A percentile compares a stretch with the other conserved stretches of the same genome.
phyloP scores from a whole-genome alignment of 2,113 vertebrate genomes.

The Psilopogon haemacephalus region DNA sequence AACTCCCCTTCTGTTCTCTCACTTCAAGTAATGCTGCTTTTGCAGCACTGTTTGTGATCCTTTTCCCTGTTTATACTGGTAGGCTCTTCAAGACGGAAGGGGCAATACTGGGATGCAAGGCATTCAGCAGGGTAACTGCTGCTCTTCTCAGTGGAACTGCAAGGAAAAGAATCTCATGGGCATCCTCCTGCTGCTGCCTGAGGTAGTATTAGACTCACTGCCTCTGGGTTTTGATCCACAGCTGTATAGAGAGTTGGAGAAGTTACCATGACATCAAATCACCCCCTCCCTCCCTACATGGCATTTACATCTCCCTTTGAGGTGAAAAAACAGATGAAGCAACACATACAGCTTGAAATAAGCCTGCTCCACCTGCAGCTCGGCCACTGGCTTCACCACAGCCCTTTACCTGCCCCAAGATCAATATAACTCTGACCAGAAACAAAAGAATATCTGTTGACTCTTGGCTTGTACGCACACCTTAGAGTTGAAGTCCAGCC shows the following conservation, averaged over 20 bases:
- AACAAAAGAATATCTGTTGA: neutral
- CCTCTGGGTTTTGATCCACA: neutral
- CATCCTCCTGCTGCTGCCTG: neutral
- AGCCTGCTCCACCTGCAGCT: neutral
- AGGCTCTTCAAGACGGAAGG: neutral
- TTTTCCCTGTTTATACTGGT: neutral
- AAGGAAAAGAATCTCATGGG: neutral
- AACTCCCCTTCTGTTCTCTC: neutral
- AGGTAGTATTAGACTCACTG: neutral
- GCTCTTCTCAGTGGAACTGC: neutral
- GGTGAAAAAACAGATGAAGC: neutral
- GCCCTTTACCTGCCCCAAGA: neutral
- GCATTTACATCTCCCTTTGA: neutral
- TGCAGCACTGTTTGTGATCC: neutral
- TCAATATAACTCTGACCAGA: neutral
- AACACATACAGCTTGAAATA: neutral
- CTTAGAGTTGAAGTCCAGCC: accelerated
- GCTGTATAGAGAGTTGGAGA: neutral
- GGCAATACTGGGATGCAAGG: neutral
- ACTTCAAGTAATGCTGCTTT: neutral
- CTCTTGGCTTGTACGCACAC: neutral
- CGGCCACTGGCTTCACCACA: accelerated
- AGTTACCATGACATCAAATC: slow-evolving; percentile 23
- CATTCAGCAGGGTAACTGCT: neutral
- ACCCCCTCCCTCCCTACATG: neutral